Evolutionary conservation across 2,797 vertebrate species (phyloP).

Genomic region (Phalloptychus januarius): DNA sequence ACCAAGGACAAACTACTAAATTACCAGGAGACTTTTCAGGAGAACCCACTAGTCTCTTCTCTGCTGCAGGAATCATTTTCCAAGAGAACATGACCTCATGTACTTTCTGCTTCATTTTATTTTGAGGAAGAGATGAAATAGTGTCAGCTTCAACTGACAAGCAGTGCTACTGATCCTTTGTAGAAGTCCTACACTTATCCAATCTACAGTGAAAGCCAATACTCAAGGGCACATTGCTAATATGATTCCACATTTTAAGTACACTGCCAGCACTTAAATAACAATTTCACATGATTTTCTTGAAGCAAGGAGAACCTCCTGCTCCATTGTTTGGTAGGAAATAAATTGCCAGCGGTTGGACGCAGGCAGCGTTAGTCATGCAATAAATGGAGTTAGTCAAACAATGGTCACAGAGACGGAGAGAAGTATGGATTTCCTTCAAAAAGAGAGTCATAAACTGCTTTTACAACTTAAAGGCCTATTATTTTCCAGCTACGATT

Average conservation of each 20-base stretch:
- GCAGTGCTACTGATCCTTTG: constrained; percentile 12
- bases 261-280: neutral
- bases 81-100: constrained; percentile 38
- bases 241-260: neutral
- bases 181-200: neutral
- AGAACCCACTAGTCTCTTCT: constrained; percentile 43
- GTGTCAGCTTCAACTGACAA: constrained; percentile 33
- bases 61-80: constrained; percentile 46
- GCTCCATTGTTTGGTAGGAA: neutral
- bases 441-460: neutral
- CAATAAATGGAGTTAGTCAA: neutral
- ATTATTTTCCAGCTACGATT: neutral
- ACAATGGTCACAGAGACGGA: neutral
- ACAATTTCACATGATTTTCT: neutral
- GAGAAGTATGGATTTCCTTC: neutral
- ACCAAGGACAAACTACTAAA: constrained; percentile 57
- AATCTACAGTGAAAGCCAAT: constrained; percentile 9
- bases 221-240: neutral
- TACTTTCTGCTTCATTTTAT: constrained; percentile 46
- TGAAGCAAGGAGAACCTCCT: neutral
- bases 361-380: neutral
- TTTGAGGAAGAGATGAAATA: constrained; percentile 34
- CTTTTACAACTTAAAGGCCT: neutral
- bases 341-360: neutral
- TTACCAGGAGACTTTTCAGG: constrained; percentile 60